These are phyloP conservation scores for Neolamprologus falcicula DNA, from an alignment of 2,113 vertebrate genomes.

Conservation along the genomic window DNA sequence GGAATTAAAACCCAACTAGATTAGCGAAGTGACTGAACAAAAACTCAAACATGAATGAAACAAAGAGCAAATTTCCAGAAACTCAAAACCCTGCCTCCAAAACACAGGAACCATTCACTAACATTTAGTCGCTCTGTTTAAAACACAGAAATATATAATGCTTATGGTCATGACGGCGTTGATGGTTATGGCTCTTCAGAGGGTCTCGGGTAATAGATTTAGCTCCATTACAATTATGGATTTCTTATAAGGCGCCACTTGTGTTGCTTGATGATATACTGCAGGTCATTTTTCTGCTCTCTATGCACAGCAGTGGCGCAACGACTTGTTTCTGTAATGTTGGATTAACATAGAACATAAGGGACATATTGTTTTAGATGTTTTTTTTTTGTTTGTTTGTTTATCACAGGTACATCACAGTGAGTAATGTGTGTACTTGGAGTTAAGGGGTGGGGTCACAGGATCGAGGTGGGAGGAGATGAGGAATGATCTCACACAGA, in stretches of 20 bases:
- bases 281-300: background rate
- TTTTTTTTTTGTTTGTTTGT: background rate
- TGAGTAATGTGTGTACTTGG: constrained; percentile 45
- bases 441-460: constrained; percentile 8
- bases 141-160: background rate
- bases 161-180: background rate
- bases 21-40: background rate
- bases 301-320: background rate
- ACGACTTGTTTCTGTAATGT: constrained; percentile 4
- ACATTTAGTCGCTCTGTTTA: background rate
- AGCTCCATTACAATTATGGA: constrained; percentile 28
- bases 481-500: constrained; percentile 48
- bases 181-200: constrained; percentile 30
- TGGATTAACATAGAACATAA: constrained; percentile 35
- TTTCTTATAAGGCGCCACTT: constrained; percentile 22
- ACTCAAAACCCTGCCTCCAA: background rate
- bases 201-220: constrained; percentile 12
- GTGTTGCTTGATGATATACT: constrained; percentile 12
- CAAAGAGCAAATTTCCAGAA: background rate
- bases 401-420: constrained; percentile 42
- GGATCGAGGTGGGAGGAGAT: constrained; percentile 14
- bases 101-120: background rate
- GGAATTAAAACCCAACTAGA: background rate
- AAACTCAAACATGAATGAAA: background rate
- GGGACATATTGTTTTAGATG: constrained; percentile 12